Base-by-base conservation (phyloP, 2,113 vertebrate species). In the Pampusana beccarii region DNA sequence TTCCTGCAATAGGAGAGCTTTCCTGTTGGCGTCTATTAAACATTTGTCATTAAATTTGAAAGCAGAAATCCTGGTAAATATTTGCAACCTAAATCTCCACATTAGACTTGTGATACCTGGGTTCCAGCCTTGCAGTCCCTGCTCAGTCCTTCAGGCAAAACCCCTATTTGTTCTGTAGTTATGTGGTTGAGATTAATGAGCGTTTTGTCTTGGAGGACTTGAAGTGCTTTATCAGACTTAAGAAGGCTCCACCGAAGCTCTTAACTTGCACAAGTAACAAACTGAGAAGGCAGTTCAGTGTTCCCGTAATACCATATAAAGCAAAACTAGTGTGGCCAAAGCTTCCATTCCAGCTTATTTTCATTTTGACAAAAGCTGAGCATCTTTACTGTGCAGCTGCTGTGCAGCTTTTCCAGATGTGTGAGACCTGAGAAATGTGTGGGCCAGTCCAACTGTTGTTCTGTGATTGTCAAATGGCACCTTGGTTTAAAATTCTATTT, bases 21-120 rank as follows among this genome's bases (percentile, higher is more conserved):
- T 94, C 58, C 90, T 80, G 64, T 95, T 81, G 58, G 25, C 74
- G 36, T 78, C 87, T 89, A 77, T 74, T 90, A 70, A 91, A 94
- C 82, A 74, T 23, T 48, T 65, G 26, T 84, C 90, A 84, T 67
- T 85, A 67, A 69, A 87, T 79, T 31, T 62, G 9, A 50, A 88
- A 70, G 46, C 51, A 83, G 75, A 73, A 93, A 69, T 75, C n/a
- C 31, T 40, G 79, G 60, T 73, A 92, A 90, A 89, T 58, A 89
- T 64, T 46, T 16, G 1, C 24, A 70, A 72, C 40, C 33, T 91
- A 86, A 94, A 73, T 11, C 7, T 71, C 48, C 1, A 3, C 21
- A 28, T 86, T 70, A 65, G 65, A 56, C 54, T 91, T 93, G 42
- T 77, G 36, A 44, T 96, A 29, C 34, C 65, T 74, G 3, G 29